A percentile compares a stretch with the other conserved stretches of the same genome.
Evolutionary conservation across 2,113 vertebrate species (phyloP).

Genomic region (human (Homo sapiens)): GRCh38 chr4:27671001-27671500

Average conservation of each 20-base stretch:
- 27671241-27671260: background rate
- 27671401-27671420: background rate
- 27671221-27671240: background rate
- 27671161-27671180: background rate
- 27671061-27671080: background rate
- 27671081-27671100: background rate
- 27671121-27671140: background rate
- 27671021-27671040: background rate
- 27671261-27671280: background rate
- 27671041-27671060: background rate
- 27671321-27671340: background rate
- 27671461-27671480: background rate
- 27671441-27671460: background rate
- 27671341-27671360: background rate
- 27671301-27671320: background rate
- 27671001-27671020: background rate
- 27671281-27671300: background rate
- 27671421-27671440: background rate
- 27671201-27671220: background rate
- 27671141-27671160: background rate
- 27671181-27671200: background rate
- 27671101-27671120: background rate
- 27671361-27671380: background rate
- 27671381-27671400: background rate
- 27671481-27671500: background rate